phyloP scores from a whole-genome alignment of 2,888 invertebrate genomes.

The Coenonympha arcania region DNA sequence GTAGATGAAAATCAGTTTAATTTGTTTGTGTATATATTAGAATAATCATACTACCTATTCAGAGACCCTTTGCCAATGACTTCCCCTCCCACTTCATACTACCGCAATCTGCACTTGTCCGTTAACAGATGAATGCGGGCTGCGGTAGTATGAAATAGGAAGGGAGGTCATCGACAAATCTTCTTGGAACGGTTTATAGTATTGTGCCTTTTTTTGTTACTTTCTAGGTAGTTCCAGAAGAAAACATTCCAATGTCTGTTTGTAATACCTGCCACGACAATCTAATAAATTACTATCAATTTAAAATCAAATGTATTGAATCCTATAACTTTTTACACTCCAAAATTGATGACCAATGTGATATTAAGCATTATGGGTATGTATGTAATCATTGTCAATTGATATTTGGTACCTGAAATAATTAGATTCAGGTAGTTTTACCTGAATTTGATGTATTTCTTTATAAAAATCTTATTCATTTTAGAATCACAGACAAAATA shows the following conservation, averaged over 20 bases:
- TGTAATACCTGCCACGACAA: conserved; percentile 45
- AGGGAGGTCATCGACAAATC: no score
- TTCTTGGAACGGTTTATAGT: no score
- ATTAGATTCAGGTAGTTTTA: no score
- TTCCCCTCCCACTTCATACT: no score
- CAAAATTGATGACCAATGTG: conserved; percentile 6
- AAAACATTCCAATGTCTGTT: conserved; percentile 43
- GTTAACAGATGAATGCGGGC: no score
- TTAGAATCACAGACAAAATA: neutral
- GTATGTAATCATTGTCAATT: neutral
- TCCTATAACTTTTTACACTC: conserved; percentile 50
- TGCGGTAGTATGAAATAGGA: no score
- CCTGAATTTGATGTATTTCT: neutral
- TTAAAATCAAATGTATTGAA: conserved; percentile 58
- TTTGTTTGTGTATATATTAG: no score
- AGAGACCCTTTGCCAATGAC: no score
- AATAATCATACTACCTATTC: no score
- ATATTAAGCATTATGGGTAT: conserved; percentile 1
- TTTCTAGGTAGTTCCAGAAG: conserved; percentile 37
- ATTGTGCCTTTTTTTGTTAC: no score
- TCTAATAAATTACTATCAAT: conserved; percentile 51
- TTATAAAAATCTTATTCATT: neutral
- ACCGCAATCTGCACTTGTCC: no score
- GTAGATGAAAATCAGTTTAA: no score
- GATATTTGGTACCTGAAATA: neutral